phyloP scores from a whole-genome alignment of 1,140 invertebrate species.

The Drosophila mauritiana region DNA sequence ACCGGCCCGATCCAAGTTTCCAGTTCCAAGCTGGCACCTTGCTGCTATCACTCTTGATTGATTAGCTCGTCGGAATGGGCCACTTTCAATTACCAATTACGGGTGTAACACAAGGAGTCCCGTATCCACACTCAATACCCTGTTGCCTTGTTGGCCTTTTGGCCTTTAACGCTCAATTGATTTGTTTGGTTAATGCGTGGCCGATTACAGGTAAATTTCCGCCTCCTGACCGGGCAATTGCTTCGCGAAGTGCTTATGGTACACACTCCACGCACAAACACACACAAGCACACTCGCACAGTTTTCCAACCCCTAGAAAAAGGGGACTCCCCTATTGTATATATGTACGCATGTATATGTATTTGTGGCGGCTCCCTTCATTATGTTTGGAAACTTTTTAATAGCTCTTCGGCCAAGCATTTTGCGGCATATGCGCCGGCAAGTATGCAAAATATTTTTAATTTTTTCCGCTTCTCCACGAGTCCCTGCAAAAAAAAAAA shows the following conservation, averaged over 20 bases:
- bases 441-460: constrained; percentile 60
- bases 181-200: constrained; percentile 63
- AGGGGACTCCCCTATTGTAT: not conserved
- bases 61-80: constrained; percentile 39
- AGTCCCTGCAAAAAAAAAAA: not conserved
- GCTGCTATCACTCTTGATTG: constrained; percentile 46
- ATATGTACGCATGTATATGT: not conserved
- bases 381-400: constrained; percentile 61
- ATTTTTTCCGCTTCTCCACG: constrained; percentile 50
- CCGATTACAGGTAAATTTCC: constrained; percentile 69
- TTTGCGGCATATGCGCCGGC: constrained; percentile 39
- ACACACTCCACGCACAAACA: constrained; percentile 13
- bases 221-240: constrained; percentile 32
- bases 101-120: not conserved
- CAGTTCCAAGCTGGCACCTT: not conserved
- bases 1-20: not conserved
- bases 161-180: constrained; percentile 76
- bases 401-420: constrained; percentile 65
- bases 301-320: not conserved
- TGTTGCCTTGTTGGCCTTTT: constrained; percentile 14
- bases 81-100: constrained; percentile 71
- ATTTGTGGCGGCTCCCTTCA: not conserved
- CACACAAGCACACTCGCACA: not conserved
- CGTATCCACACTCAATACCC: not conserved
- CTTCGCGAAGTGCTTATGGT: constrained; percentile 50